phyloP scores from a whole-genome alignment of 2,888 invertebrate species.

The Drosophila trichaetosa region DNA sequence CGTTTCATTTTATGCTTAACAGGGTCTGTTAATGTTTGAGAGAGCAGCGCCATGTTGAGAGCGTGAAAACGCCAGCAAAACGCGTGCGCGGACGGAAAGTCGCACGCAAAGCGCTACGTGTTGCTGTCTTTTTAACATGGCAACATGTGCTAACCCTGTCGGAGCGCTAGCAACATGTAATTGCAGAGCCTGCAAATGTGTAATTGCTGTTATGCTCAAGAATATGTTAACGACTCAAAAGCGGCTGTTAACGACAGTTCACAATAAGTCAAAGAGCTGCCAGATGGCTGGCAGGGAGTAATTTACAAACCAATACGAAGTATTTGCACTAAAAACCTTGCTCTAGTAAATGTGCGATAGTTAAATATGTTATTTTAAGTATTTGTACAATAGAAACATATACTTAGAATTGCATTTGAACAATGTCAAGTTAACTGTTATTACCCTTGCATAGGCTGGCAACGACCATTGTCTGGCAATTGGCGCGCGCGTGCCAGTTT shows the following conservation, averaged over 20 bases:
- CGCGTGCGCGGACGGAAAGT: conserved; percentile 23
- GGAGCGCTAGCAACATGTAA: conserved; percentile 10
- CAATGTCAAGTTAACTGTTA: neutral
- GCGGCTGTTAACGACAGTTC: conserved; percentile 22
- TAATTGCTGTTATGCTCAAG: conserved; percentile 5
- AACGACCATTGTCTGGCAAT: conserved; percentile 12
- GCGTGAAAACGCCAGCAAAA: conserved; percentile 27
- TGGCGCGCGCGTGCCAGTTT: conserved; percentile 60
- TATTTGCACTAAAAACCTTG: neutral
- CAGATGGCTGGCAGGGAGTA: neutral
- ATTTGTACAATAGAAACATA: too few relatives aligned
- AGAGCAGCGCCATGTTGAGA: conserved; percentile 2
- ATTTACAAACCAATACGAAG: neutral
- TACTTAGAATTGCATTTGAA: neutral
- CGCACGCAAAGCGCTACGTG: conserved; percentile 11
- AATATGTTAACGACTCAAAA: conserved; percentile 1
- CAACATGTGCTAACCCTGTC: conserved; percentile 15
- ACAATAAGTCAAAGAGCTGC: conserved; percentile 14
- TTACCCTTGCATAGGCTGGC: conserved; percentile 28
- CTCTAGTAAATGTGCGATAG: neutral
- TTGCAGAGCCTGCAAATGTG: conserved; percentile 5
- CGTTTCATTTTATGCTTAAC: conserved; percentile 24
- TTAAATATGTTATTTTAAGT: neutral
- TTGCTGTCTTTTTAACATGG: conserved; percentile 6
- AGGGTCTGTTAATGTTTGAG: conserved; percentile 39